A percentile compares a stretch with the other conserved stretches of the same genome.
Conservation (phyloP, 2,888 invertebrate species). For the Sinotaia quadrata region DNA sequence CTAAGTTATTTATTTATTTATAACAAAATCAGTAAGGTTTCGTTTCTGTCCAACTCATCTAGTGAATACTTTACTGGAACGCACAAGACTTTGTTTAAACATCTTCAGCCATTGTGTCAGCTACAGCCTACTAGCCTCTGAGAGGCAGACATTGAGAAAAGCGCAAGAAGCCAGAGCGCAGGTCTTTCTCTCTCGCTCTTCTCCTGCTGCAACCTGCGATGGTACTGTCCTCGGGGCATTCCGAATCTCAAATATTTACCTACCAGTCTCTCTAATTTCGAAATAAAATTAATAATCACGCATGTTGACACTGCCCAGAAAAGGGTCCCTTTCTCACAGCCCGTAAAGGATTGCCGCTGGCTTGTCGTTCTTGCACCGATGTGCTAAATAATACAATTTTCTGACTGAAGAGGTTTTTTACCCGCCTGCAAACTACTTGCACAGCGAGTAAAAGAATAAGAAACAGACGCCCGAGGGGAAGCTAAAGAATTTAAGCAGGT, state of each 20-base stretch:
- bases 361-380: neutral
- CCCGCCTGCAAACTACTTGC: neutral
- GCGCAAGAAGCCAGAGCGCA: neutral
- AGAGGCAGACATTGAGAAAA: neutral
- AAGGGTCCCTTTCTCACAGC: neutral
- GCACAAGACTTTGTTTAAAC: constrained; percentile 14
- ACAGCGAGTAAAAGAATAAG: too few species aligned
- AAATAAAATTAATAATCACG: constrained; percentile 29
- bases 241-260: constrained; percentile 23
- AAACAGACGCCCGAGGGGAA: too few species aligned
- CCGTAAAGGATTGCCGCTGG: neutral
- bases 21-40: too few species aligned
- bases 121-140: neutral
- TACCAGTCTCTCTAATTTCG: constrained; percentile 30
- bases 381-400: constrained; percentile 14
- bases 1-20: too few species aligned
- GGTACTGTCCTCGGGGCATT: neutral
- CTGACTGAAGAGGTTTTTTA: neutral
- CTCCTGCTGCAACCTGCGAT: neutral
- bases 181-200: constrained; percentile 1
- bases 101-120: constrained; percentile 15
- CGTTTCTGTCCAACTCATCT: too few species aligned
- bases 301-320: constrained; percentile 17
- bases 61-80: too few species aligned
- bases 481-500: too few species aligned